Conservation (phyloP, 2,888 invertebrate species). For the Mythimna albipuncta region DNA sequence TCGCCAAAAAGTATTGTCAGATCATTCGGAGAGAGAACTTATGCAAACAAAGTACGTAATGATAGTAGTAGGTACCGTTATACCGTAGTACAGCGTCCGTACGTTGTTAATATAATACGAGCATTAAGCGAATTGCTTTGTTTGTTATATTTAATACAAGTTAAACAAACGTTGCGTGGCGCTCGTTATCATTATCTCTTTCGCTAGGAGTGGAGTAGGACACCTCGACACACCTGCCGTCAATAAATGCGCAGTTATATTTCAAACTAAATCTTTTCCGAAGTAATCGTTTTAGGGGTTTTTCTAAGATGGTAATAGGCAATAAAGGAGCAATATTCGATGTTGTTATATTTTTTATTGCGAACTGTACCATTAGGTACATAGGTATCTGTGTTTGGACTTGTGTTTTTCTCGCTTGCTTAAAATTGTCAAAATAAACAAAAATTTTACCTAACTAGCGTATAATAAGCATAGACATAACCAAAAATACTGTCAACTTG, state of each 20-base stretch:
- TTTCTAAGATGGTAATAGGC: constrained; percentile 18
- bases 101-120: neutral
- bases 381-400: neutral
- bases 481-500: neutral
- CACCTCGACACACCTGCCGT: neutral
- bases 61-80: neutral
- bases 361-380: neutral
- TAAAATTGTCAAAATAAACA: neutral
- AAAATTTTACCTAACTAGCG: neutral
- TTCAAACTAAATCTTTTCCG: constrained; percentile 21
- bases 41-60: neutral
- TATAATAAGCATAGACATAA: too few relatives aligned
- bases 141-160: constrained; percentile 44
- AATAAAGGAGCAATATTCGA: constrained; percentile 1
- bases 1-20: constrained; percentile 3
- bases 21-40: constrained; percentile 12
- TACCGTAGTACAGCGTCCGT: neutral
- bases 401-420: neutral
- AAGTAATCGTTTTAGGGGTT: constrained; percentile 16
- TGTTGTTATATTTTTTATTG: neutral
- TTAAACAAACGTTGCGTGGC: constrained; percentile 12
- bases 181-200: constrained; percentile 23
- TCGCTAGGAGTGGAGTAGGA: neutral
- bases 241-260: constrained; percentile 7
- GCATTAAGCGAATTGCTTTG: constrained; percentile 19